Evolutionary conservation across 2,888 invertebrate genomes (phyloP).

Genomic region (Acronicta aceris): DNA sequence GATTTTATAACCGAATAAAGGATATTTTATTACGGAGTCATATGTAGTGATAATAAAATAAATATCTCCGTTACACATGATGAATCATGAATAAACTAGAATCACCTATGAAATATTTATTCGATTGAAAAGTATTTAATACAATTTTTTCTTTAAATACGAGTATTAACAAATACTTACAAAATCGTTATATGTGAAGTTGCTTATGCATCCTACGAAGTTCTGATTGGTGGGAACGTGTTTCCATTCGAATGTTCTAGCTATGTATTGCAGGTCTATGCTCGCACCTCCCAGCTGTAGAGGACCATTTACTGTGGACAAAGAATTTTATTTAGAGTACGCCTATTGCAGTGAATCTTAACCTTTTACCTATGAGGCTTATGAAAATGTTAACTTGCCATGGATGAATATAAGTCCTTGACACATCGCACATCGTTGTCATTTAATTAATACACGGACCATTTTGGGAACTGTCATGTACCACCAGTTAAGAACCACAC

Average conservation of each 20-base stretch:
- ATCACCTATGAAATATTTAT: too few species aligned
- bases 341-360: too few species aligned
- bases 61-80: not conserved
- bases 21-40: not conserved
- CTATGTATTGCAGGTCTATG: constrained; percentile 90
- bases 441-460: too few species aligned
- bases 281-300: constrained; percentile 95
- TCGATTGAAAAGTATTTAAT: too few species aligned
- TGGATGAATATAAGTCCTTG: too few species aligned
- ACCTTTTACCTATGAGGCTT: too few species aligned
- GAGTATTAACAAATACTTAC: constrained; percentile 74
- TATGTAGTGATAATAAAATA: not conserved
- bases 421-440: too few species aligned
- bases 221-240: constrained; percentile 91
- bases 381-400: too few species aligned
- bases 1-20: not conserved
- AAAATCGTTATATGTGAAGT: constrained; percentile 95
- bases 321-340: not conserved
- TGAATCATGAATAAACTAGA: not conserved
- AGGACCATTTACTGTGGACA: constrained; percentile 92
- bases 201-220: constrained; percentile 97
- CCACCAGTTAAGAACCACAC: too few species aligned
- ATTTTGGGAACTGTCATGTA: too few species aligned
- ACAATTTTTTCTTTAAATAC: not conserved
- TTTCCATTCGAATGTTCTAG: constrained; percentile 91